phyloP scores from a whole-genome alignment of 2,113 vertebrate genomes.

The Daubentonia madagascariensis region DNA sequence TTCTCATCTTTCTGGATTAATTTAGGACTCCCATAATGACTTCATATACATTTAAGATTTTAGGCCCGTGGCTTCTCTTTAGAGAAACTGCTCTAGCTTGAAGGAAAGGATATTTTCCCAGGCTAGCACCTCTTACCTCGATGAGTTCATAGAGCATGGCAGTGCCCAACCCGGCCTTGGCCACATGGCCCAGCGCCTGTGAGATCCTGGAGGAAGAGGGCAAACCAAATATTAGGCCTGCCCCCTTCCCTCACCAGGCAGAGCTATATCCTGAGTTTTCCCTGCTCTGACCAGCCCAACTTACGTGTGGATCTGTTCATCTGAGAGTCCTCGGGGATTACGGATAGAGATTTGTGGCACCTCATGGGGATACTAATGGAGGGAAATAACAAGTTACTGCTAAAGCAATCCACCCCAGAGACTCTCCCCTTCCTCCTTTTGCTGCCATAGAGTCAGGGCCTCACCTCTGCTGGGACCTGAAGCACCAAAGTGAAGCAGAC shows the following conservation, averaged over 20 bases:
- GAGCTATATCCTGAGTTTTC: neutral
- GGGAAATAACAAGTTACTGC: neutral
- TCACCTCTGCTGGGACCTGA: slow-evolving; percentile 90
- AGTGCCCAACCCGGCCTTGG: slow-evolving; percentile 80
- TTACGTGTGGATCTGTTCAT: slow-evolving; percentile 95
- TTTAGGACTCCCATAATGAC: neutral
- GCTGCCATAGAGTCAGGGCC: neutral
- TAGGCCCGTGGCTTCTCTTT: neutral
- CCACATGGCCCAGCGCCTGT: slow-evolving; percentile 78
- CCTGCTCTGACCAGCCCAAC: neutral
- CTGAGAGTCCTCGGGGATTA: slow-evolving; percentile 94
- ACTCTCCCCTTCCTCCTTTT: neutral
- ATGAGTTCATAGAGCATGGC: slow-evolving; percentile 88
- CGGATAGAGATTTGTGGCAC: slow-evolving; percentile 88
- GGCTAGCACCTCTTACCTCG: slow-evolving; percentile 80
- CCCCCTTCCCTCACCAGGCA: neutral
- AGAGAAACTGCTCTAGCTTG: neutral
- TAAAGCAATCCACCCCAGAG: neutral
- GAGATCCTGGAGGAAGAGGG: slow-evolving; percentile 80
- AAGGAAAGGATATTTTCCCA: neutral
- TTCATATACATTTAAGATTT: neutral
- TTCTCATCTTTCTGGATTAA: neutral
- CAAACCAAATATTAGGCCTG: slow-evolving; percentile 1
- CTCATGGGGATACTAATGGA: slow-evolving; percentile 83
- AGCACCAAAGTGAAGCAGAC: slow-evolving; percentile 92